These are phyloP conservation scores for Nudaria mundana DNA, from an alignment of 2,888 invertebrate genomes.

Conservation along the genomic window DNA sequence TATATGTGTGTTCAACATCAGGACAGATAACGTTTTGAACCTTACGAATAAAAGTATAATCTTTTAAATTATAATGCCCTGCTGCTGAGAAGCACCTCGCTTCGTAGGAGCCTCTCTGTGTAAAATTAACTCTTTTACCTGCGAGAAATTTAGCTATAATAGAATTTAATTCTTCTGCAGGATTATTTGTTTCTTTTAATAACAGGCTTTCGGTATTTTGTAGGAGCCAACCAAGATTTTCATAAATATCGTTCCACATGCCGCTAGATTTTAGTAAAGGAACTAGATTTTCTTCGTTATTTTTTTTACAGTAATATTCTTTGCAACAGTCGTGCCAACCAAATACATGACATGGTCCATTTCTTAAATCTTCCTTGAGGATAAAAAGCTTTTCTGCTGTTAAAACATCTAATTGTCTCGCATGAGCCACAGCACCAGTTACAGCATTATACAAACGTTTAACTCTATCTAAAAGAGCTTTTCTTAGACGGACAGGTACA, in stretches of 20 bases:
- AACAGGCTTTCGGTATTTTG: not conserved
- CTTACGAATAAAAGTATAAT: not conserved
- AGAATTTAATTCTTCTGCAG: not conserved
- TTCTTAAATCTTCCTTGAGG: not conserved
- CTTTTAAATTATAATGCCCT: not conserved
- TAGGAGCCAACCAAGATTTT: not conserved
- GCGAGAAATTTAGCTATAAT: not conserved
- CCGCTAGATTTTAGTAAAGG: not conserved
- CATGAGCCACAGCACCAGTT: not conserved
- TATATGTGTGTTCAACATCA: too few relatives aligned
- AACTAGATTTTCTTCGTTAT: not conserved
- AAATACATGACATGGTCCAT: not conserved
- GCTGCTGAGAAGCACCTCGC: not conserved
- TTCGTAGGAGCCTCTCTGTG: not conserved
- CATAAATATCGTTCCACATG: not conserved
- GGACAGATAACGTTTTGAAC: not conserved
- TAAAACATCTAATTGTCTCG: not conserved
- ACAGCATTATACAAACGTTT: not conserved
- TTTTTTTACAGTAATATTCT: too few relatives aligned
- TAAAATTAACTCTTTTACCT: not conserved
- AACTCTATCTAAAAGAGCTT: not conserved
- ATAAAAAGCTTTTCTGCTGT: not conserved
- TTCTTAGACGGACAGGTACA: not conserved
- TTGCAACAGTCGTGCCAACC: too few relatives aligned
- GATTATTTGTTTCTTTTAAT: not conserved